Evolutionary conservation across 2,797 vertebrate genomes (phyloP).

Genomic region (Trachurus trachurus): DNA sequence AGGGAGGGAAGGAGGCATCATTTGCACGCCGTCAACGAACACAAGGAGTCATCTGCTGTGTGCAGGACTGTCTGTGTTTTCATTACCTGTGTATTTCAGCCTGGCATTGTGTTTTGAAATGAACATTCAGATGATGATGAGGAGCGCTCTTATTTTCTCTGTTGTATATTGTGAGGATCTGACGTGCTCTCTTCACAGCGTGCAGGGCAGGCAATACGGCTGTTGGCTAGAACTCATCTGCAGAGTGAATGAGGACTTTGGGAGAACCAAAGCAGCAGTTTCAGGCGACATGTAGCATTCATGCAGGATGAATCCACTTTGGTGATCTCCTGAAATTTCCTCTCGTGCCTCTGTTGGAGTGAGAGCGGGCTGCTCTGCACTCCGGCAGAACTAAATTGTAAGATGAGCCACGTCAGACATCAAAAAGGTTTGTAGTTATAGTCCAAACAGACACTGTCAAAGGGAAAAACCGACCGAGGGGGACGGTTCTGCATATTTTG

Average conservation of each 20-base stretch:
- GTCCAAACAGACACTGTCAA: not conserved
- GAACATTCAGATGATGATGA: slow-evolving; percentile 38
- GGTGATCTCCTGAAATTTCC: not conserved
- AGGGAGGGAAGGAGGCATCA: slow-evolving; percentile 40
- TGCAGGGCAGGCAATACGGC: slow-evolving; percentile 15
- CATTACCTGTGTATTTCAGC: slow-evolving; percentile 58
- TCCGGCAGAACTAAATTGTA: not conserved
- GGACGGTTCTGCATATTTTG: not conserved
- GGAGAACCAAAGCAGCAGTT: not conserved
- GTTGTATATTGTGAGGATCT: slow-evolving; percentile 18
- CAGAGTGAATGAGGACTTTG: not conserved
- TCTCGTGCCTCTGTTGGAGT: not conserved
- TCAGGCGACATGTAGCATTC: not conserved
- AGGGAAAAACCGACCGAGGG: not conserved
- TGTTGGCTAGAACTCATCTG: slow-evolving; percentile 16
- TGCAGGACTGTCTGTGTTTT: slow-evolving; percentile 48
- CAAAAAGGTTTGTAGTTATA: not conserved
- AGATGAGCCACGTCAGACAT: too few relatives aligned
- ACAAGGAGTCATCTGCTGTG: slow-evolving; percentile 42
- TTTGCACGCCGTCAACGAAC: slow-evolving; percentile 46
- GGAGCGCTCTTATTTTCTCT: slow-evolving; percentile 11
- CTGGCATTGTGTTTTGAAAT: slow-evolving; percentile 35
- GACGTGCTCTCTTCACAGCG: not conserved
- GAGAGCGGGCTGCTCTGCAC: not conserved
- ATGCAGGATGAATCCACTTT: not conserved